Base-by-base conservation (phyloP, 2,113 vertebrate genomes). In the Rana temporaria region DNA sequence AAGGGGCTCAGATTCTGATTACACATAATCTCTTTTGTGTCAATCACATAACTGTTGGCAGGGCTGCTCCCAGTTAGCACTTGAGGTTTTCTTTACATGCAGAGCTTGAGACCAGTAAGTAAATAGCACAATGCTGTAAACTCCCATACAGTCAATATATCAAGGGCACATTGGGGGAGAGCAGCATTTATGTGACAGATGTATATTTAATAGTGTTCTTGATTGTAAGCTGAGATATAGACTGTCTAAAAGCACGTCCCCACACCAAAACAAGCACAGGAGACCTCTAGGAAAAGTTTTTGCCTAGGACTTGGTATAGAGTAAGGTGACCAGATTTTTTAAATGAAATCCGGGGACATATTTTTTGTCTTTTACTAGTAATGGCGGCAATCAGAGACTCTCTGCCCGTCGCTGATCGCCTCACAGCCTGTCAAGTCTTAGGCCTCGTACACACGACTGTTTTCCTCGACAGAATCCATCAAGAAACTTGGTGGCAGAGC, bases 21-120 rank as follows among this genome's bases (percentile, higher is more conserved):
- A 72, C 81, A 83, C 81, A 83, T 83, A 83, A 83, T 83, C 81
- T 76, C 81, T 83, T 82, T 83, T 83, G 72, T 83, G 81, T 74
- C 81, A 76, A 83, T 83, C 81, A 83, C 81, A 68, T 56, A 75
- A 68, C 52, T 83, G 48, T 83, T 67, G 72, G 71, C 57, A 57
- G 34, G 52, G 34, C 53, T 2, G 53, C 64, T 76, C 42, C 72
- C 56, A n/a, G 26, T 59, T 55, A 75, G 72, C 70, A 65, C 19
- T 66, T 57, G 62, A 65, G 62, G 56, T 67, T 82, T 55, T 59
- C 30, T 66, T 82, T 57, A 83, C 67, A 55, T n/a, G 6, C 56
- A 59, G 52, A 48, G 60, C 56, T 17, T n/a, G 26, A 67, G 20
- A 42, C 26, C n/a, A 70, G 57, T 48, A 55, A 80, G 55, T 80